Base-by-base conservation (phyloP, 1,140 invertebrate genomes). In the Dufourea novaeangliae region DNA sequence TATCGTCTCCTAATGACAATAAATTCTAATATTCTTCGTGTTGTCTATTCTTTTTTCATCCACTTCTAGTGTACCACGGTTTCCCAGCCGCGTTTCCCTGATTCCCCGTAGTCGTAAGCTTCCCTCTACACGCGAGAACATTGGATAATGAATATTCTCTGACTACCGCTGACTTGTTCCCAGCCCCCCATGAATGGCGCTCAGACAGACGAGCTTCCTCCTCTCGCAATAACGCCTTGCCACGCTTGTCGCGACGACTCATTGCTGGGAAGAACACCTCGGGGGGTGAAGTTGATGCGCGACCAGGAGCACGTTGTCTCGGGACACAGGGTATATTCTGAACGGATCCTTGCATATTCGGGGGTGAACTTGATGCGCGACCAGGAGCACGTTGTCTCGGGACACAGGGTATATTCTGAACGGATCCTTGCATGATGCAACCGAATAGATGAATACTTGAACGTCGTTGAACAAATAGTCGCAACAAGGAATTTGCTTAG, bases 61-160 rank as follows among this genome's bases (percentile, higher is more conserved):
- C 8, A 5, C 7, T 1, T 10, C 14, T 14, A 1, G 12, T 10
- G 20, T 1, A 25, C 27, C 67, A 39, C 22, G 32, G 25, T n/a
- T n/a, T 7, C n/a, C 2, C 5, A 3, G 11, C 20, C 0, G 1
- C 3, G 11, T 11, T 25, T n/a, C 54, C 11, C 29, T 12, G 54
- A 56, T 56, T 25, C 25, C 25, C 32, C 7, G 20, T 8, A 7
- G 27, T 29, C 12, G 17, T 25, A 14, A 25, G 22, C 7, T 29
- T 11, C 32, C 5, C 29, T 61, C 20, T 5, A 17, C 57, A n/a
- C n/a, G 56, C 56, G 29, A 10, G 56, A 59, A 12, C 56, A 59
- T 59, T 61, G 57, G 29, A 37, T 37, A 61, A 61, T 61, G 57
- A 61, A 61, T 37, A 34, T 25, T 27, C 54, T 17, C 54, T 12